Conservation (phyloP, 2,113 vertebrate species). For the Neolamprologus sp. region DNA sequence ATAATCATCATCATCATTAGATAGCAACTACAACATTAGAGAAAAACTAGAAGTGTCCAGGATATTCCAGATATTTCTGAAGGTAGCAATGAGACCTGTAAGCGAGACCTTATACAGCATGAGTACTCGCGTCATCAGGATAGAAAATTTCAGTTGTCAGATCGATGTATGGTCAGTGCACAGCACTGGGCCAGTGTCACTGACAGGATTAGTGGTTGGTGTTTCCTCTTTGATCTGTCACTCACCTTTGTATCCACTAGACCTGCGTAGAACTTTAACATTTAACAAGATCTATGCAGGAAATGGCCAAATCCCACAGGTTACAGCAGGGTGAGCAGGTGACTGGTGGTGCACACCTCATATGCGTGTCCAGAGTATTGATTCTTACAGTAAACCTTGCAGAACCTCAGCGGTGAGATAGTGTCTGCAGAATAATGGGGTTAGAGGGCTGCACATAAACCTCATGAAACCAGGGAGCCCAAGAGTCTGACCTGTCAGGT, state of each 20-base stretch:
- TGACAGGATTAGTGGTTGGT: not conserved
- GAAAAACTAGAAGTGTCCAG: not conserved
- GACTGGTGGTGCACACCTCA: not conserved
- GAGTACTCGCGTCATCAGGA: too few species aligned
- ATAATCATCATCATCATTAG: slow-evolving; percentile 48
- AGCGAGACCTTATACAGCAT: not conserved
- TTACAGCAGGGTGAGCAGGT: slow-evolving; percentile 14
- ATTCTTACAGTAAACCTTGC: slow-evolving; percentile 33
- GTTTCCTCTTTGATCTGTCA: not conserved
- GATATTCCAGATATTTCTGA: not conserved
- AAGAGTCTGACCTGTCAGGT: not conserved
- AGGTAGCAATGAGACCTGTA: not conserved
- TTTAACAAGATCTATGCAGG: not conserved
- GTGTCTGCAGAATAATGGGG: not conserved
- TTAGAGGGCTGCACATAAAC: not conserved
- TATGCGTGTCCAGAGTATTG: slow-evolving; percentile 24
- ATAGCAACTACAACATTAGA: not conserved
- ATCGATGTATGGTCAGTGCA: not conserved
- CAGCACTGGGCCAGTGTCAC: not conserved
- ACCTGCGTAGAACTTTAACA: not conserved
- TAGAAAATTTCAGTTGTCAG: not conserved
- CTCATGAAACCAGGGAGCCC: not conserved
- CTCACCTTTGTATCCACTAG: not conserved
- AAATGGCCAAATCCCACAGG: not conserved
- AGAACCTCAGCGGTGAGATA: not conserved